These are phyloP conservation scores for Lycaena phlaeas DNA, from an alignment of 2,888 invertebrate species.

Conservation along the genomic window DNA sequence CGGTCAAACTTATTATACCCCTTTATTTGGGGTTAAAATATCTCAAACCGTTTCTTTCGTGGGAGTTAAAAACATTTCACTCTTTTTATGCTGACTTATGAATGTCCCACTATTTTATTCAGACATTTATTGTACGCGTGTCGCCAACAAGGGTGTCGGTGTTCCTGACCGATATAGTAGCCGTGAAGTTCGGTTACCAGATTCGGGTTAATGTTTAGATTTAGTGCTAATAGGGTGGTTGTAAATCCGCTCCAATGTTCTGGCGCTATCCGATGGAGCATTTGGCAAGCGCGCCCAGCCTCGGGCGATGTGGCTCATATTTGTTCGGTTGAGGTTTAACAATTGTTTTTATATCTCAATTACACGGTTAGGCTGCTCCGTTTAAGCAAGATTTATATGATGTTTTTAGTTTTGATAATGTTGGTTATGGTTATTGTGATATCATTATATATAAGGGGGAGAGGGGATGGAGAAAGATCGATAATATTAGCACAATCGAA, in stretches of 20 bases:
- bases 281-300: conserved; percentile 59
- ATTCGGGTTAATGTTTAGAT: conserved; percentile 73
- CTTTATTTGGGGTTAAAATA: neutral
- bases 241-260: conserved; percentile 67
- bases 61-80: neutral
- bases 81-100: neutral
- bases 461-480: too few species aligned
- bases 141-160: conserved; percentile 26
- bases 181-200: conserved; percentile 60
- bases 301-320: conserved; percentile 52
- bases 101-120: neutral
- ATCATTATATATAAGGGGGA: too few species aligned
- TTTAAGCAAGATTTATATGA: too few species aligned
- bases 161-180: conserved; percentile 55
- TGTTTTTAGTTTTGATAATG: too few species aligned
- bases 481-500: too few species aligned
- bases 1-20: neutral
- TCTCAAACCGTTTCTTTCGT: too few species aligned
- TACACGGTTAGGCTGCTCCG: neutral
- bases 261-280: conserved; percentile 67
- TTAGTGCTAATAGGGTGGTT: conserved; percentile 71
- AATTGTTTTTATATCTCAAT: conserved; percentile 48
- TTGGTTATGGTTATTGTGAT: too few species aligned
- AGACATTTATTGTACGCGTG: conserved; percentile 4
- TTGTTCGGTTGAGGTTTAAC: conserved; percentile 49